Base-by-base conservation (phyloP, 1,140 invertebrate genomes). In the Solenopsis invicta region DNA sequence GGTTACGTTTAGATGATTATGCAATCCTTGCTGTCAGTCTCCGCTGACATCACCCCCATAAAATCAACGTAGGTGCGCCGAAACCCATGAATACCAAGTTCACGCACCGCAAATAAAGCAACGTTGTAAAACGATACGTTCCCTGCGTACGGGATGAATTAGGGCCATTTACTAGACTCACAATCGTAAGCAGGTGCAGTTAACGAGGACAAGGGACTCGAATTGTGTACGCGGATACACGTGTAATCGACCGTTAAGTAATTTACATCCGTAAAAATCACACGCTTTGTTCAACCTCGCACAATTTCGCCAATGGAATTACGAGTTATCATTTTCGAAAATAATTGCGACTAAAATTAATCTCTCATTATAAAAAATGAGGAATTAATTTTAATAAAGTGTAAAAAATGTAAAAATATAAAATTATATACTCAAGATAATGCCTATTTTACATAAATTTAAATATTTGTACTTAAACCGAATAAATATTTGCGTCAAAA, bases 171-270 rank as follows among this genome's bases (percentile, higher is more conserved):
- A 56, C 69, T 64, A 52, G 50, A 50, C 66, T 77, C 59, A 90
- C 85, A 91, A 91, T 90, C 87, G 82, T 66, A 61, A 24, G 74
- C 89, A 91, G 89, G 89, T 91, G 89, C 89, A 91, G 89, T 21
- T 81, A 90, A 90, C 61, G 88, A 50, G 89, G 69, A 90, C 89
- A 76, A 90, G 89, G 86, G 88, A 62, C 85, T 59, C 21, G 21
- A 87, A 75, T 90, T 78, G 85, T 71, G 34, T 89, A 74, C 24
- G 64, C 85, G 59, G 50, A 82, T 78, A 82, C 87, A 76, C 66
- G 87, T 45, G 88, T 89, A 88, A 89, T 88, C 88, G 87, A 88
- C 81, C 81, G 81, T 89, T 86, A 61, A 89, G 74, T 59, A 86
- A 89, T 89, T 89, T 87, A 77, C 85, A 84, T 90, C 64, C 86